phyloP scores from a whole-genome alignment of 2,888 invertebrate species.

The Gnatocerus cornutus region DNA sequence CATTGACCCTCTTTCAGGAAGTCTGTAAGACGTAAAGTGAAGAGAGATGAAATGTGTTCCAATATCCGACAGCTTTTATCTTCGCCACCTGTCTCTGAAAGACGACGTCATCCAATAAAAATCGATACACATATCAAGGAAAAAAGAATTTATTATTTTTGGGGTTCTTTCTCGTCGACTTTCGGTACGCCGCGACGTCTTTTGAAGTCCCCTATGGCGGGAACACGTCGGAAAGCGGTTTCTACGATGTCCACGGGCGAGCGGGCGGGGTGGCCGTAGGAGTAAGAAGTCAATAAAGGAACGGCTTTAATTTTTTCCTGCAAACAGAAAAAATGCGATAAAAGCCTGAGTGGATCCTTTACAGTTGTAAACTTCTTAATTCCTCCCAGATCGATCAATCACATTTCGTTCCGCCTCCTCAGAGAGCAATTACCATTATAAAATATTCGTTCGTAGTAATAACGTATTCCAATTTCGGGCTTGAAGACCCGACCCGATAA shows the following conservation, averaged over 20 bases:
- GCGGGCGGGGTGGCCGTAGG: conserved; percentile 66
- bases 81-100: conserved; percentile 24
- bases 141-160: conserved; percentile 35
- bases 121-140: conserved; percentile 16
- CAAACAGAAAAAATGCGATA: neutral
- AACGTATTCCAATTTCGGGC: too few species aligned
- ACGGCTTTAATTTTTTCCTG: conserved; percentile 68
- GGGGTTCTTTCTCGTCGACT: conserved; percentile 32
- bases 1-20: conserved; percentile 37
- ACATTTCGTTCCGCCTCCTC: too few species aligned
- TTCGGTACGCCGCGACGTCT: conserved; percentile 61
- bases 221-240: conserved; percentile 57
- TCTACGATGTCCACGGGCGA: conserved; percentile 61
- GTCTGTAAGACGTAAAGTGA: conserved; percentile 25
- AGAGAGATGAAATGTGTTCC: conserved; percentile 26
- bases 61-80: conserved; percentile 29
- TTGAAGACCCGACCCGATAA: too few species aligned
- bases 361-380: too few species aligned
- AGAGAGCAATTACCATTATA: too few species aligned
- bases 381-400: too few species aligned
- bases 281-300: conserved; percentile 66
- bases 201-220: conserved; percentile 63
- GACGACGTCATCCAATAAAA: conserved; percentile 12
- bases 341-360: neutral
- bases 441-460: too few species aligned